These are phyloP conservation scores for Orthosia gothica DNA, from an alignment of 2,888 invertebrate genomes.

Conservation along the genomic window DNA sequence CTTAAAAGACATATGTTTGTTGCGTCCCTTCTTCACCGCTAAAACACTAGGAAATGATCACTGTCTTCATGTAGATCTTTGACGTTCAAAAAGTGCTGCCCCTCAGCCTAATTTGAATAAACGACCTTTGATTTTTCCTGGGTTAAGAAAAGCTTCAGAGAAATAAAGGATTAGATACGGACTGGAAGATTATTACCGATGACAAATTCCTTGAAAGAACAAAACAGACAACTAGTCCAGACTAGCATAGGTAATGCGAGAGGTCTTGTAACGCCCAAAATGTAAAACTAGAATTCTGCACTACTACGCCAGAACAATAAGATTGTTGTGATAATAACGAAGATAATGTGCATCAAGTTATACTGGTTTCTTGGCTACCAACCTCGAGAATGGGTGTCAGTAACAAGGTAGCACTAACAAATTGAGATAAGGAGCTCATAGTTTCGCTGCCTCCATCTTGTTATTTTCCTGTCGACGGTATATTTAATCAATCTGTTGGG, in stretches of 20 bases:
- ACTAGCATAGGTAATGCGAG: too few relatives aligned
- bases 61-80: too few relatives aligned
- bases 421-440: constrained; percentile 22
- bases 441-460: background rate
- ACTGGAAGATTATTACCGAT: background rate
- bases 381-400: constrained; percentile 7
- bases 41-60: too few relatives aligned
- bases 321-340: background rate
- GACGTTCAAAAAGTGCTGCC: too few relatives aligned
- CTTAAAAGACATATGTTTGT: too few relatives aligned
- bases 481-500: too few relatives aligned
- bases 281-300: background rate
- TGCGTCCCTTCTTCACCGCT: too few relatives aligned
- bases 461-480: too few relatives aligned
- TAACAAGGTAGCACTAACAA: constrained; percentile 21
- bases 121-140: background rate
- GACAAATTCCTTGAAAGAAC: background rate
- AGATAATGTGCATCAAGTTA: background rate
- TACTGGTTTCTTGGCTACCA: constrained; percentile 2
- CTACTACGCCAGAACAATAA: background rate
- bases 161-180: background rate
- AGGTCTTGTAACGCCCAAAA: background rate
- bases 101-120: too few relatives aligned
- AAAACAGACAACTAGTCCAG: background rate
- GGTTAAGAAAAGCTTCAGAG: background rate